phyloP scores from a whole-genome alignment of 1,140 invertebrate species.

The Drosophila suzukii region DNA sequence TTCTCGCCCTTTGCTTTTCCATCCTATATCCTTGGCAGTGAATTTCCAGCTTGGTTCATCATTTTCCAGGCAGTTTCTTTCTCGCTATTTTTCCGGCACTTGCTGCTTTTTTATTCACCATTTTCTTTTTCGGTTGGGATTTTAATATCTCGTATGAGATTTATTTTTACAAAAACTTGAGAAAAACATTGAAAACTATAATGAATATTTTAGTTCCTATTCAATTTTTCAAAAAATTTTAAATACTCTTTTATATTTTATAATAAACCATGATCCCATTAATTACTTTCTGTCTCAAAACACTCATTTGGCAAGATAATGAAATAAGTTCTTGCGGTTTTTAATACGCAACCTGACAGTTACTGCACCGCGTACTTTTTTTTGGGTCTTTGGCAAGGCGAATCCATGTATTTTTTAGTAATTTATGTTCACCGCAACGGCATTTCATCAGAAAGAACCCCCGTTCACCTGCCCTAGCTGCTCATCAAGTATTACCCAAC shows the following conservation, averaged over 20 bases:
- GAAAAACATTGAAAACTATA: not conserved
- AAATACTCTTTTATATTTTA: too few species aligned
- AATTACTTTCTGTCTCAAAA: not conserved
- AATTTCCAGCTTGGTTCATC: conserved; percentile 8
- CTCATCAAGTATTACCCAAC: conserved; percentile 32
- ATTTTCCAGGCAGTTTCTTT: conserved; percentile 10
- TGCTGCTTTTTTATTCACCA: not conserved
- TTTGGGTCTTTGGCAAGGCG: conserved; percentile 2
- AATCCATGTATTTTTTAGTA: conserved; percentile 15
- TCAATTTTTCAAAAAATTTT: too few species aligned
- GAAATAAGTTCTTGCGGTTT: conserved; percentile 55
- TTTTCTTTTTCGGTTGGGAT: not conserved
- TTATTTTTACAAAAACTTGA: not conserved
- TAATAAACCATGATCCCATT: not conserved
- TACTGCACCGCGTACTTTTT: conserved; percentile 4
- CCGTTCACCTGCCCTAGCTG: conserved; percentile 25
- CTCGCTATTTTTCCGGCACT: conserved; percentile 2
- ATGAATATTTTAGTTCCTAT: too few species aligned
- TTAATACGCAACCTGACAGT: conserved; percentile 23
- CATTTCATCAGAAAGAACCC: conserved; percentile 41
- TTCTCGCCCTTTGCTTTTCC: not conserved
- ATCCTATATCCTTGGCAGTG: conserved; percentile 4
- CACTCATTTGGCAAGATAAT: conserved; percentile 37
- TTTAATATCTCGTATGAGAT: not conserved
- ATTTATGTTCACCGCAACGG: conserved; percentile 26